phyloP scores from a whole-genome alignment of 53 echinoderm and acorn worm genomes.

The Antedon mediterranea region DNA sequence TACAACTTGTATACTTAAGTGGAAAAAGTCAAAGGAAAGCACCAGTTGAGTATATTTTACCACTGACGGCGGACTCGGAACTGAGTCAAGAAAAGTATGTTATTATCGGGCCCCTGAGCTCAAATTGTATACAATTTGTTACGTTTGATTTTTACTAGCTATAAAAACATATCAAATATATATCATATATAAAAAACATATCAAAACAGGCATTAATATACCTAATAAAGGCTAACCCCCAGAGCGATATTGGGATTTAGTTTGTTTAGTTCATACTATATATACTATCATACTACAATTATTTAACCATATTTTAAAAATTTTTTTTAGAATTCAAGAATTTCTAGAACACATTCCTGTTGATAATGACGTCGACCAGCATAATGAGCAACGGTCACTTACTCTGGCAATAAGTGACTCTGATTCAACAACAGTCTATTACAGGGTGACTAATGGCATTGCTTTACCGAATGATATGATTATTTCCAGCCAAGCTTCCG shows the following conservation, averaged over 20 bases:
- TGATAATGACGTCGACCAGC: neutral
- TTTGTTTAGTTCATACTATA: too few relatives aligned
- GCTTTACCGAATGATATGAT: conserved; percentile 45
- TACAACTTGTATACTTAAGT: conserved; percentile 62
- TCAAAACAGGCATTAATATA: too few relatives aligned
- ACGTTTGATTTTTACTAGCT: too few relatives aligned
- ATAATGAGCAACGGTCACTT: conserved; percentile 3
- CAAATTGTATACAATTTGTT: too few relatives aligned
- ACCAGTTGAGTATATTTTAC: conserved; percentile 29
- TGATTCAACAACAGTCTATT: conserved; percentile 86
- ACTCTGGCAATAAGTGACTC: conserved; percentile 69
- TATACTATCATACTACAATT: too few relatives aligned
- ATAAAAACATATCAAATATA: too few relatives aligned
- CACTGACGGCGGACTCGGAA: conserved; percentile 27
- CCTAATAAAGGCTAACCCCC: too few relatives aligned
- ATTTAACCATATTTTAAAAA: too few relatives aligned
- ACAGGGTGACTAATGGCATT: conserved; percentile 54
- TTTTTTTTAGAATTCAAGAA: conserved; percentile 25
- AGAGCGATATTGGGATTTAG: too few relatives aligned
- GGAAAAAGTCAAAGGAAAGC: conserved; percentile 66
- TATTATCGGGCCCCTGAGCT: too few relatives aligned
- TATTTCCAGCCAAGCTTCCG: neutral
- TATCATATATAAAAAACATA: too few relatives aligned
- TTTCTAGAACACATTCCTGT: conserved; percentile 22
- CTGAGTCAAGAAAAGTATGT: conserved; percentile 2